phyloP scores from a whole-genome alignment of 2,888 invertebrate species.

The Choreutis nemorana region DNA sequence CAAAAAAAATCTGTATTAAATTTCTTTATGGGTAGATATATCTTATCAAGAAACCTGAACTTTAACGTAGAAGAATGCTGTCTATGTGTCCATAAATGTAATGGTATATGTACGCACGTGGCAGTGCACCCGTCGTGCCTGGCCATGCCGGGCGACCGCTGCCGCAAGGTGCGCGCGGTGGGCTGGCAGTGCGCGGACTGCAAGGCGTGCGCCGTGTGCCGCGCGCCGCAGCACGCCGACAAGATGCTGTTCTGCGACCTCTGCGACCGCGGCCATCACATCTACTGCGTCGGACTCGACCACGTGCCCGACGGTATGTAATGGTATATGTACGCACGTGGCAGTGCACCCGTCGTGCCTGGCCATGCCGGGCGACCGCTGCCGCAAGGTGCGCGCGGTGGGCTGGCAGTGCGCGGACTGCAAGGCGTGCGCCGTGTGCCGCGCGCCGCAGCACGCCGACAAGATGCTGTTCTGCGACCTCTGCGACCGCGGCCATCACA shows the following conservation, averaged over 20 bases:
- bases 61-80: no score
- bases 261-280: constrained; percentile 94
- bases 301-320: constrained; percentile 79
- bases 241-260: constrained; percentile 95
- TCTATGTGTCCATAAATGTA: no score
- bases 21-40: no score
- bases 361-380: constrained; percentile 84
- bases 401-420: constrained; percentile 95
- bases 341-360: constrained; percentile 87
- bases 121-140: constrained; percentile 89
- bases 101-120: no score
- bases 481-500: constrained; percentile 94
- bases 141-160: constrained; percentile 84
- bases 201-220: constrained; percentile 88
- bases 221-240: constrained; percentile 82
- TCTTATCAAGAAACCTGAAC: no score
- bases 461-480: constrained; percentile 95
- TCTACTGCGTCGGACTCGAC: constrained; percentile 86
- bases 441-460: constrained; percentile 82
- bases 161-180: constrained; percentile 83
- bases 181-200: constrained; percentile 95
- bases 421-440: constrained; percentile 88
- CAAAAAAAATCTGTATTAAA: no score
- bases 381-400: constrained; percentile 83
- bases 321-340: neutral